A percentile compares a stretch with the other conserved stretches of the same genome.
These are phyloP conservation scores for Drosophila subquinaria DNA, from an alignment of 2,888 invertebrate genomes.

Conservation along the genomic window DNA sequence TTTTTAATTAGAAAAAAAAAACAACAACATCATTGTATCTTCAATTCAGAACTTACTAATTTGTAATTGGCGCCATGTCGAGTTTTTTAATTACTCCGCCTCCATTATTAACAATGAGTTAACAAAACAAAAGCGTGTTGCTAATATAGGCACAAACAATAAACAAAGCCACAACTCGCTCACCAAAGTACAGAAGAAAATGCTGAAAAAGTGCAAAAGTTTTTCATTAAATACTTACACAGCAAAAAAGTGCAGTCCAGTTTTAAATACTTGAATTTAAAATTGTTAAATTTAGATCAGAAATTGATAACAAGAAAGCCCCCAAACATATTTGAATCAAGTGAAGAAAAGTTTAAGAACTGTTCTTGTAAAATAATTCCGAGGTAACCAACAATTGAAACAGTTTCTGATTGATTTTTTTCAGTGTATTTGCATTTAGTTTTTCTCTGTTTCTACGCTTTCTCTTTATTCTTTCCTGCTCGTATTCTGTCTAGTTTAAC, in stretches of 20 bases:
- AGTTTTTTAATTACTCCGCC: constrained; percentile 22
- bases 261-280: background rate
- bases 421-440: constrained; percentile 16
- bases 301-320: too few species aligned
- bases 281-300: background rate
- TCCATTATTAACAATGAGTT: constrained; percentile 32
- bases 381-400: too few species aligned
- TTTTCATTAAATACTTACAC: constrained; percentile 48
- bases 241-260: background rate
- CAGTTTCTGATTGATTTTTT: background rate
- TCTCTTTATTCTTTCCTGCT: constrained; percentile 23
- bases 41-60: constrained; percentile 7
- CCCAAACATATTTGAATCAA: too few species aligned
- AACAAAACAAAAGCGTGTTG: constrained; percentile 45
- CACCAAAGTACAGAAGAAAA: constrained; percentile 24
- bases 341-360: too few species aligned
- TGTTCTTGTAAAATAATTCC: too few species aligned
- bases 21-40: background rate
- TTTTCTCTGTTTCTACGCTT: constrained; percentile 5
- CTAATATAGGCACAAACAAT: constrained; percentile 53
- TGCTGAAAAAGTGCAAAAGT: constrained; percentile 33
- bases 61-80: background rate
- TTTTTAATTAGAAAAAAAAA: background rate
- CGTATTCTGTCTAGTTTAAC: constrained; percentile 5
- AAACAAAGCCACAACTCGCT: constrained; percentile 1